Conservation (phyloP, 2,888 invertebrate genomes). For the Amphipoea oculea region DNA sequence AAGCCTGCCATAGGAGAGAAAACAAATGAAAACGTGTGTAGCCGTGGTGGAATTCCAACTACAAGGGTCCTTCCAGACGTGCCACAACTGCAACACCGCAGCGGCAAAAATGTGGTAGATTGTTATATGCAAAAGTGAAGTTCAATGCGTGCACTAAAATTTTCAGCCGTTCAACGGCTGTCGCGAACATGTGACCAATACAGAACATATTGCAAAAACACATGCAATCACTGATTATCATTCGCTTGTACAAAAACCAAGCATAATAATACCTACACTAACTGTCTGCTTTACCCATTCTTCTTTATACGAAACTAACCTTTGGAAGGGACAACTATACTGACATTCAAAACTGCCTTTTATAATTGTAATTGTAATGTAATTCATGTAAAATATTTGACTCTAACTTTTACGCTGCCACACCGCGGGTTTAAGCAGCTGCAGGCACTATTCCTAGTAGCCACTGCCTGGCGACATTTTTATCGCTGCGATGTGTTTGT, state of each 20-base stretch:
- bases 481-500: background rate
- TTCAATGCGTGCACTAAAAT: no score
- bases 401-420: background rate
- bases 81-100: background rate
- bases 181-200: background rate
- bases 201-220: background rate
- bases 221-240: background rate
- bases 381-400: background rate
- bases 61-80: background rate
- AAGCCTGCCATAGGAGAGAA: conserved; percentile 19
- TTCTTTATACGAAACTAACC: background rate
- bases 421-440: background rate
- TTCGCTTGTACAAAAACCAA: background rate
- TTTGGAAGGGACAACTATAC: background rate
- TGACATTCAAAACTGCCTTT: background rate
- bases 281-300: background rate
- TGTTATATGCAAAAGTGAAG: background rate
- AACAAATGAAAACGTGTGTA: conserved; percentile 40
- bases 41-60: conserved; percentile 30
- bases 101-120: background rate
- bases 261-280: background rate
- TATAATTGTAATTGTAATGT: no score
- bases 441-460: no score
- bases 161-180: background rate
- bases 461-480: background rate